These are phyloP conservation scores for Lasioglossum villosulum DNA, from an alignment of 2,888 invertebrate species.

Conservation along the genomic window DNA sequence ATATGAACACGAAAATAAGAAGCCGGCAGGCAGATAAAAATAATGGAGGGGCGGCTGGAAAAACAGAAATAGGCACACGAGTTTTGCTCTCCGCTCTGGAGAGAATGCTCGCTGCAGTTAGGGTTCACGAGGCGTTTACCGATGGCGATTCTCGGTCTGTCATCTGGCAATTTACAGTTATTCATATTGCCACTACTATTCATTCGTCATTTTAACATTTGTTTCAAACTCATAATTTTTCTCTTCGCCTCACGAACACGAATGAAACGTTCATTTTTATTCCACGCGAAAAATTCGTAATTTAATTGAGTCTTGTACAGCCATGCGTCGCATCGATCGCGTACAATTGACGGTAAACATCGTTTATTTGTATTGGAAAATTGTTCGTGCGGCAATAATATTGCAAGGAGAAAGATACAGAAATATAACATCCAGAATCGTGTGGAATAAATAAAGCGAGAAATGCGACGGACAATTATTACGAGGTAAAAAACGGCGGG, in stretches of 20 bases:
- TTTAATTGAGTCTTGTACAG: neutral
- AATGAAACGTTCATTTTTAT: neutral
- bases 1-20: conserved; percentile 74
- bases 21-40: conserved; percentile 73
- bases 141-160: conserved; percentile 20
- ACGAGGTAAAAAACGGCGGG: neutral
- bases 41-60: conserved; percentile 75
- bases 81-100: conserved; percentile 36
- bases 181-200: neutral
- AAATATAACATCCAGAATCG: neutral
- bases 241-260: neutral
- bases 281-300: neutral
- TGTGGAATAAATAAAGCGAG: neutral
- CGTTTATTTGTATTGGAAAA: neutral
- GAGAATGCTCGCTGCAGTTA: conserved; percentile 4
- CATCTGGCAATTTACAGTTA: neutral
- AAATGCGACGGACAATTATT: neutral
- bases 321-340: neutral
- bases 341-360: neutral
- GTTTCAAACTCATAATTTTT: neutral
- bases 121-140: conserved; percentile 50
- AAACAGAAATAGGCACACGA: conserved; percentile 74
- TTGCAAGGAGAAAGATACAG: neutral
- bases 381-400: neutral
- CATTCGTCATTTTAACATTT: neutral